Base-by-base conservation (phyloP, 2,797 vertebrate species). In the Cirrhinus mrigala region DNA sequence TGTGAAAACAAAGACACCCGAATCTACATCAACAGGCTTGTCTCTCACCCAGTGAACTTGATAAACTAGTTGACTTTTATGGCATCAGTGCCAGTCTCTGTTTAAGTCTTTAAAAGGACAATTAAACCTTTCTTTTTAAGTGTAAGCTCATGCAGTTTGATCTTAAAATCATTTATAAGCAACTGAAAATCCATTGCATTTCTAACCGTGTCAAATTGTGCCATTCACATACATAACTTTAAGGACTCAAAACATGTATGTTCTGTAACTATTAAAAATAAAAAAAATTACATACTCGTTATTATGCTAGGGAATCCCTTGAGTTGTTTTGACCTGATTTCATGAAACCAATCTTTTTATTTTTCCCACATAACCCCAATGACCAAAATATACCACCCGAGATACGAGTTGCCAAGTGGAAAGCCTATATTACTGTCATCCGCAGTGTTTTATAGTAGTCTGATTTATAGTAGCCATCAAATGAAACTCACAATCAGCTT, bases 381-480 rank as follows among this genome's bases (percentile, higher is more conserved):
- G 33, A 71, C 15, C 16, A 46, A 81, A 81, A 52, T 37, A 69
- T 40, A 52, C 48, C 20, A 52, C 12, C 3, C 18, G 4, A 54
- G 16, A 50, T 46, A 62, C 33, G 24, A 80, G 3, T 3, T 52
- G 62, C 16, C 16, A 80, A 48, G 62, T 33, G 8, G 20, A 80
- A 80, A 46, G 56, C 37, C 56, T 69, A 46, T 84, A 78, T 77
- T 69, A 44, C 64, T 78, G 82, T 84, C 73, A 54, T 68, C n/a
- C 20, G 24, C 16, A 22, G 60, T 4, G 48, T 56, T 83, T 83
- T 77, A 76, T 83, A 27, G 62, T 46, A 58, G 48, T n/a, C 24
- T 78, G 82, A 78, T 84, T 84, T 84, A 84, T 78, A 56, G 64
- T n/a, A 70, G 52, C 50, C 29, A 78, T 84, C n/a, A 70, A 78